Conservation (phyloP, 2,113 vertebrate species). For the Rynchops niger region DNA sequence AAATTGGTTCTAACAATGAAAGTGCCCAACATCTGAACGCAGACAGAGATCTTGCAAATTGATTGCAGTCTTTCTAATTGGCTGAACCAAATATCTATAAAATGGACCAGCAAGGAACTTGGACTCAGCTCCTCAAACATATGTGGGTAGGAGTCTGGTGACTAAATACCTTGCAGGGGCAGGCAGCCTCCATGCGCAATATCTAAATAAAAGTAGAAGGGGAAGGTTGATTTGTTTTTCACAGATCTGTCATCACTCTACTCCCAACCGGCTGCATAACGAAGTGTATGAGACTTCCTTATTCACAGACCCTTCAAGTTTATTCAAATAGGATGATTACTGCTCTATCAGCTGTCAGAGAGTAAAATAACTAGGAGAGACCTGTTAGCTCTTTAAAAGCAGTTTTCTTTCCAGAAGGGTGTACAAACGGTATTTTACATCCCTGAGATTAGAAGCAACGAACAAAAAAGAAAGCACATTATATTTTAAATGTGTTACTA, state of each 20-base stretch:
- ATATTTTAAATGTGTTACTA: constrained; percentile 33
- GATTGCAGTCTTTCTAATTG: not conserved
- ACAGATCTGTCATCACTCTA: constrained; percentile 39
- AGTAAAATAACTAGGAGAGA: not conserved
- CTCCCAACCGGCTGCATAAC: not conserved
- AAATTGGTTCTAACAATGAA: not conserved
- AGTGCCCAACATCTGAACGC: not conserved
- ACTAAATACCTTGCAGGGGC: constrained; percentile 18
- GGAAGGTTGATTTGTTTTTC: constrained; percentile 42
- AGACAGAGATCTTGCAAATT: not conserved
- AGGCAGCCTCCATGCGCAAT: not conserved
- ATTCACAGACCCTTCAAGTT: constrained; percentile 38
- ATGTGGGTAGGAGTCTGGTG: not conserved
- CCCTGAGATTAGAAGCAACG: not conserved
- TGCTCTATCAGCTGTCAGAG: constrained; percentile 41
- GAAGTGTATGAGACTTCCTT: not conserved
- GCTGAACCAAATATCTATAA: not conserved
- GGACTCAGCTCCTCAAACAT: not conserved
- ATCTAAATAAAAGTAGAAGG: constrained; percentile 25
- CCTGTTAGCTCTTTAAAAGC: not conserved
- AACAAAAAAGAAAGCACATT: not conserved
- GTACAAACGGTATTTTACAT: not conserved
- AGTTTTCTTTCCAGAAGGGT: not conserved
- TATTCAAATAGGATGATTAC: constrained; percentile 37
- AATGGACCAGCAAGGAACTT: not conserved